Evolutionary conservation across 2,888 invertebrate genomes (phyloP).

Genomic region (Orthosia gracilis): DNA sequence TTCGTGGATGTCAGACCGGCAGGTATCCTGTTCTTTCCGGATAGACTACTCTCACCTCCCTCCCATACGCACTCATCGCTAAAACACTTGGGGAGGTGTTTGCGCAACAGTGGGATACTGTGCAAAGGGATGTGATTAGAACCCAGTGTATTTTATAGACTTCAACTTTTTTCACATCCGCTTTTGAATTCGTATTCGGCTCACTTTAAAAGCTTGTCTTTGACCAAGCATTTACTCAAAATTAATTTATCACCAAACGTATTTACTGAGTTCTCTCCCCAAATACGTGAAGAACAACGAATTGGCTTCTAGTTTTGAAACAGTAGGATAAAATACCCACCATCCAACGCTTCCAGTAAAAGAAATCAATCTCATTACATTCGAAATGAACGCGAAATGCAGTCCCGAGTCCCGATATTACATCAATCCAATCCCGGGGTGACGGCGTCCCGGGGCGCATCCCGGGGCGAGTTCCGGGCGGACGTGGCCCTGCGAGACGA

Average conservation of each 20-base stretch:
- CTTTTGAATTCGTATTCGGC: neutral
- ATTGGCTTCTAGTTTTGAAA: neutral
- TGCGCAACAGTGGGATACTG: no score
- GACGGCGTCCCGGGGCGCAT: constrained; percentile 33
- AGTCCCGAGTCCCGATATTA: constrained; percentile 38
- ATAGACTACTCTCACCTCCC: no score
- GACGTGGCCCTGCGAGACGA: constrained; percentile 33
- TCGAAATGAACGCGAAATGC: constrained; percentile 22
- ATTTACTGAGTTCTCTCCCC: neutral
- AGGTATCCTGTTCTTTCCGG: no score
- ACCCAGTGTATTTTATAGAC: no score
- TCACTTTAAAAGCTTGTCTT: no score
- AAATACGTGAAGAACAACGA: neutral
- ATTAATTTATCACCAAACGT: neutral
- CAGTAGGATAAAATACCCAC: neutral
- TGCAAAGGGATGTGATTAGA: no score
- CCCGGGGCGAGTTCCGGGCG: constrained; percentile 39
- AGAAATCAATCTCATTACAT: constrained; percentile 31
- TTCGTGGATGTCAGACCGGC: no score
- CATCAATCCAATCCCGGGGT: constrained; percentile 31
- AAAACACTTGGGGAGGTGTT: no score
- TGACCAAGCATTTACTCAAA: neutral
- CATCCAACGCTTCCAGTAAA: neutral
- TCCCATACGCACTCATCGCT: no score
- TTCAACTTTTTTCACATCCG: neutral